Evolutionary conservation across 2,888 invertebrate genomes (phyloP).

Genomic region (Hipparchia semele): DNA sequence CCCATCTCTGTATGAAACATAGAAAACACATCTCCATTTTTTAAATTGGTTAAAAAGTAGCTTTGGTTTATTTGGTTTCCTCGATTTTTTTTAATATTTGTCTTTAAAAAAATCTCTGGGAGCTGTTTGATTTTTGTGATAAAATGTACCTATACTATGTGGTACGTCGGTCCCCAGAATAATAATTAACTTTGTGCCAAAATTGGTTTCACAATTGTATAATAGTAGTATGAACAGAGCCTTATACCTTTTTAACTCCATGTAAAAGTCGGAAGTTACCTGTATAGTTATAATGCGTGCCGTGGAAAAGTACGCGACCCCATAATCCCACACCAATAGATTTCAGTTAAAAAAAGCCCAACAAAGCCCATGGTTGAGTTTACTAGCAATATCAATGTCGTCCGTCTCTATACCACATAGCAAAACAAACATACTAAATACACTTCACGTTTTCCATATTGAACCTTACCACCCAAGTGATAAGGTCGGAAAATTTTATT

Average conservation of each 20-base stretch:
- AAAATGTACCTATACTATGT: too few relatives aligned
- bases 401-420: conserved; percentile 34
- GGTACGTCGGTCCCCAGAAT: too few relatives aligned
- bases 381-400: conserved; percentile 36
- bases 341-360: conserved; percentile 22
- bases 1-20: too few relatives aligned
- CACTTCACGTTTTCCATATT: neutral
- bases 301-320: neutral
- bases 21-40: too few relatives aligned
- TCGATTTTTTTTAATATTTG: too few relatives aligned
- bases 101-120: too few relatives aligned
- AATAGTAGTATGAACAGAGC: neutral
- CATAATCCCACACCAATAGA: conserved; percentile 18
- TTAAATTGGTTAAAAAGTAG: too few relatives aligned
- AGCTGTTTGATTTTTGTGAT: too few relatives aligned
- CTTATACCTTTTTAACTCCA: neutral
- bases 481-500: conserved; percentile 8
- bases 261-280: neutral
- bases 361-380: conserved; percentile 32
- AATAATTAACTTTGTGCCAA: too few relatives aligned
- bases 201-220: too few relatives aligned
- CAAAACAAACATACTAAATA: conserved; percentile 20
- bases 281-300: neutral
- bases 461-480: neutral
- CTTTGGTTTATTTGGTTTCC: too few relatives aligned